Evolutionary conservation across 2,888 invertebrate species (phyloP), one percentile per base, ranked within the genome.

Genomic region (Seira musarum): DNA sequence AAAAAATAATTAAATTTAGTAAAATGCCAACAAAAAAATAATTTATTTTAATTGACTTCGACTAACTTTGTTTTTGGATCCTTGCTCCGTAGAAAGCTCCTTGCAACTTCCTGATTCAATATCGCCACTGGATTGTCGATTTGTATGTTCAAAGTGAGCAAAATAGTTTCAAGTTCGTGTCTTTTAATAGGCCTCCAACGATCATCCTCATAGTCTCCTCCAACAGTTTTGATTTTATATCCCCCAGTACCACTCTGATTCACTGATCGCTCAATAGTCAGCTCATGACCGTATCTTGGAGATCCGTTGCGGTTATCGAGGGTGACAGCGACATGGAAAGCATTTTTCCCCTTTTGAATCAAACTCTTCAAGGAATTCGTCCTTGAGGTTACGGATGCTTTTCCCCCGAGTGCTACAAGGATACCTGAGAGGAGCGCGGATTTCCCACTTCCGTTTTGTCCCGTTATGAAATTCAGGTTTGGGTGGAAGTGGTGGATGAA

Each of bases 51-150:
- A n/a, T n/a, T n/a, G n/a, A n/a, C n/a, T n/a, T n/a, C n/a, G 13
- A 60, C 82, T 71, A 77, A 97, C 87, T 94, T 94, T 85, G 93
- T 93, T 83, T 91, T 91, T 0, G 94, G 91, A 87, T 94, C 93
- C 65, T 93, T 93, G 0, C 93, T 92, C 81, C 93, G 92, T 10
- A 95, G 89, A 89, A 99, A 99, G 88, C 94, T 94, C 80, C 95
- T 92, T 0, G 97, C 95, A 66, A 94, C 94, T 88, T 98, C 98
- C 89, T 99, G 99, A 89, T 96, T 98, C 49, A 99, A 90, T 22
- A 99, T 93, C 82, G 95, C 95, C 71, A 99, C 93, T 0, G 99
- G 99, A 90, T 99, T 99, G 85, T 97, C 95, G 0, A 97, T 93
- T 90, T 97, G 96, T 85, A 98, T 96, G 88, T 96, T 95, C 88